Evolutionary conservation across 2,797 vertebrate genomes (phyloP).

Genomic region (Lithobates pipiens): DNA sequence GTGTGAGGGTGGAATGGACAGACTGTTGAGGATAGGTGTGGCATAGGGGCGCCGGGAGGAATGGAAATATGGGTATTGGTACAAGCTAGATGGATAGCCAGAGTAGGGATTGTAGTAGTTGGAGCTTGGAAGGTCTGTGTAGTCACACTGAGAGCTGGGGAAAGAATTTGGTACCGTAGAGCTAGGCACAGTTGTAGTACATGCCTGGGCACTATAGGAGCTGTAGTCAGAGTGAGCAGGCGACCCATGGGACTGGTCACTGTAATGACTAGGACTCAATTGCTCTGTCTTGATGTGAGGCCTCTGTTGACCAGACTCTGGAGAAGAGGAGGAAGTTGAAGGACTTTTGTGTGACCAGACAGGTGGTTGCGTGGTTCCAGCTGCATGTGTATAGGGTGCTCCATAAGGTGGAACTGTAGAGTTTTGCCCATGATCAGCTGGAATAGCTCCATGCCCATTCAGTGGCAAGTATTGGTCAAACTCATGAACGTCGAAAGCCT

Average conservation of each 20-base stretch:
- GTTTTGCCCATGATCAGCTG: constrained; percentile 80
- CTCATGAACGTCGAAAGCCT: constrained; percentile 95
- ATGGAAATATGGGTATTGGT: constrained; percentile 96
- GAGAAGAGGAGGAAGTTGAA: constrained; percentile 70
- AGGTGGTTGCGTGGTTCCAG: constrained; percentile 68
- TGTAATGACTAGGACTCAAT: constrained; percentile 92
- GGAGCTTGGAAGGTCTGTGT: constrained; percentile 94
- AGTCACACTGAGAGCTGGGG: constrained; percentile 91
- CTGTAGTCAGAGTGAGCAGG: constrained; percentile 86
- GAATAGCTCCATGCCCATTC: constrained; percentile 83
- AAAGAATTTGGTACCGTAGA: constrained; percentile 80
- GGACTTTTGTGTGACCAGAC: constrained; percentile 89
- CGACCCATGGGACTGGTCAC: constrained; percentile 86
- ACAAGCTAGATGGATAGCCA: constrained; percentile 89
- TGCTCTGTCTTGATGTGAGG: constrained; percentile 97
- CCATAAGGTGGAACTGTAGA: constrained; percentile 68
- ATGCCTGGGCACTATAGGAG: constrained; percentile 85
- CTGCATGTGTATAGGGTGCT: constrained; percentile 78
- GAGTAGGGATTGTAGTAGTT: constrained; percentile 93
- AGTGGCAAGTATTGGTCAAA: constrained; percentile 97
- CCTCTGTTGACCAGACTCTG: constrained; percentile 81
- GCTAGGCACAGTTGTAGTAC: constrained; percentile 77
- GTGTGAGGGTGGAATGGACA: constrained; percentile 90
- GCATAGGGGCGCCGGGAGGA: constrained; percentile 90
- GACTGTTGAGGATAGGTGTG: constrained; percentile 89